Conservation (phyloP, 1,140 invertebrate genomes). For the Halesus radiatus region DNA sequence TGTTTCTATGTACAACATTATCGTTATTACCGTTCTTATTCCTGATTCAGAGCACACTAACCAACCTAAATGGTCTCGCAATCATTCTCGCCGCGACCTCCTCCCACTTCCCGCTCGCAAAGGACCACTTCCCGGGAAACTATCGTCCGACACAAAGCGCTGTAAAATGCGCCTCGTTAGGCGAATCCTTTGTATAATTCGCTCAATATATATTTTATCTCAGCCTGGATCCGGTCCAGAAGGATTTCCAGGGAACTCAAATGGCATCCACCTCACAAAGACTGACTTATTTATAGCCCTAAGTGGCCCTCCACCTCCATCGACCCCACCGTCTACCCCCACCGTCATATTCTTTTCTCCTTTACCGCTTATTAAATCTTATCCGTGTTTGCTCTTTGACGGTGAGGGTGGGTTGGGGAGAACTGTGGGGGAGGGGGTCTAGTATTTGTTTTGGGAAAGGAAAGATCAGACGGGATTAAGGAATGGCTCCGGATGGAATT, state of each 20-base stretch:
- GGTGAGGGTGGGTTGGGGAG: neutral
- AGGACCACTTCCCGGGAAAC: too few relatives aligned
- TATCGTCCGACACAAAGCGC: too few relatives aligned
- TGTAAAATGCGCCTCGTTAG: too few relatives aligned
- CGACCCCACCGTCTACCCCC: neutral
- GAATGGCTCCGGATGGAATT: neutral
- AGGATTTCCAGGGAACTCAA: neutral
- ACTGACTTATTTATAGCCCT: constrained; percentile 22
- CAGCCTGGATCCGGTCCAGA: neutral
- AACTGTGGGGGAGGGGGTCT: neutral
- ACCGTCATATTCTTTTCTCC: constrained; percentile 10
- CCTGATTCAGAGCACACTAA: too few relatives aligned
- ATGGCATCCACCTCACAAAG: constrained; percentile 5
- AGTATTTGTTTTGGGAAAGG: neutral
- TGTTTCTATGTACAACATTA: too few relatives aligned
- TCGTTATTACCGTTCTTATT: too few relatives aligned
- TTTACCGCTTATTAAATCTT: constrained; percentile 20
- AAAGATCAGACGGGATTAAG: constrained; percentile 7
- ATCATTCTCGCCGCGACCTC: neutral
- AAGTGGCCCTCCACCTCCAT: neutral
- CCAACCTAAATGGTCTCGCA: neutral
- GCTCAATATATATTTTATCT: neutral
- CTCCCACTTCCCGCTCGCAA: too few relatives aligned
- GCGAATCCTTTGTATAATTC: neutral
- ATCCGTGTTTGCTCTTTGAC: constrained; percentile 1